phyloP scores from a whole-genome alignment of 1,140 invertebrate species.

The Linepithema humile region DNA sequence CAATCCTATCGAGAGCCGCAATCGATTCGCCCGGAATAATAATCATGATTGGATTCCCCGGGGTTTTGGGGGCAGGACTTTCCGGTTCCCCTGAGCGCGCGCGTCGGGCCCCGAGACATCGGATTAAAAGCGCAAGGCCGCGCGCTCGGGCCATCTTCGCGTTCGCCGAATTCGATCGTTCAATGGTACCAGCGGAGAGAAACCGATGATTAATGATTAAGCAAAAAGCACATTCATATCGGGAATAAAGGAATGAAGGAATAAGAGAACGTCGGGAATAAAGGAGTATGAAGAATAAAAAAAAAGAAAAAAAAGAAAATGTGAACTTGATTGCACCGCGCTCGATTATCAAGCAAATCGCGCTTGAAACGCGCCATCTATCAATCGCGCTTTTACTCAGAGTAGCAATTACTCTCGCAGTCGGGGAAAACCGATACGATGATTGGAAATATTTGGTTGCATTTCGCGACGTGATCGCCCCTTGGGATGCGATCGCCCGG shows the following conservation, averaged over 20 bases:
- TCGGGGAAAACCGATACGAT: no score
- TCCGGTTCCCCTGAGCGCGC: conserved; percentile 40
- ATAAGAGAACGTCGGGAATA: no score
- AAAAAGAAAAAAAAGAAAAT: background rate
- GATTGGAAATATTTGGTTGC: background rate
- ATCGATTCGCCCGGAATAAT: conserved; percentile 83
- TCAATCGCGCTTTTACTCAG: background rate
- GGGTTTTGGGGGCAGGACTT: conserved; percentile 77
- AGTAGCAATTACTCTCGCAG: background rate
- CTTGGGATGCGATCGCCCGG: background rate
- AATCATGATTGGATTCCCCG: conserved; percentile 84
- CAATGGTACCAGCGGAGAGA: background rate
- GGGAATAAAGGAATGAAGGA: no score
- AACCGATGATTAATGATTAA: conserved; percentile 18
- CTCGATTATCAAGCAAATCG: conserved; percentile 17
- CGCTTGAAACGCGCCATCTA: background rate
- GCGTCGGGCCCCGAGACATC: conserved; percentile 30
- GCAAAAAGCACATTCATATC: background rate
- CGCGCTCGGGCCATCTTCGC: conserved; percentile 63
- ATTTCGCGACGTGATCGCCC: background rate
- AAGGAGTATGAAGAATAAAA: no score
- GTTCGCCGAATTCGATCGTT: conserved; percentile 10
- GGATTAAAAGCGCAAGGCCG: conserved; percentile 52
- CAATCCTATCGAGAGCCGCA: conserved; percentile 82
- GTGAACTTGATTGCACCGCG: background rate